These are phyloP conservation scores for Plestiodon gilberti DNA, from an alignment of 2,113 vertebrate genomes.

Conservation along the genomic window DNA sequence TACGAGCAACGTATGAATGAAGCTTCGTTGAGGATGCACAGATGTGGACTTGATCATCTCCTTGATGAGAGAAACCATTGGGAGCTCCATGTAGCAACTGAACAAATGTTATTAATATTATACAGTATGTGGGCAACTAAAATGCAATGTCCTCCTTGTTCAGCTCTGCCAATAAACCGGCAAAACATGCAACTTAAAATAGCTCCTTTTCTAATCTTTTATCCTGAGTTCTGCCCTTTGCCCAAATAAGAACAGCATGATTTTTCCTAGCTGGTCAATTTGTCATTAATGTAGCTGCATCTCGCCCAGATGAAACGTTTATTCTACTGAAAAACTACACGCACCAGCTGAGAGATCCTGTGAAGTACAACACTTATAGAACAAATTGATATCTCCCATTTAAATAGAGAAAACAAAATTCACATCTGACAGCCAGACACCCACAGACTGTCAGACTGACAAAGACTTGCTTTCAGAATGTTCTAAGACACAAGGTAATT, in stretches of 20 bases:
- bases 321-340: neutral
- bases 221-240: neutral
- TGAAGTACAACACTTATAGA: neutral
- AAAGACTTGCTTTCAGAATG: slow-evolving; percentile 9
- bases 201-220: neutral
- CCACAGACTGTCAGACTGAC: neutral
- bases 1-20: neutral
- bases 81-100: neutral
- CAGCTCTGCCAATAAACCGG: neutral
- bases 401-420: neutral
- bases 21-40: neutral
- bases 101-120: neutral
- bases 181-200: neutral
- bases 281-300: neutral
- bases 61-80: neutral
- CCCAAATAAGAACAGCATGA: neutral
- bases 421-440: neutral
- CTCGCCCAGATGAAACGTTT: neutral
- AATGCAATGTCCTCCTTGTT: neutral
- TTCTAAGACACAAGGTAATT: neutral
- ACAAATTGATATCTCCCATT: neutral
- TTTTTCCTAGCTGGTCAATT: neutral
- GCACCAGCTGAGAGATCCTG: neutral
- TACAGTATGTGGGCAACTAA: neutral
- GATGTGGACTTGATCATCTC: neutral